phyloP scores from a whole-genome alignment of 2,113 vertebrate genomes.

The Phrynosoma platyrhinos region DNA sequence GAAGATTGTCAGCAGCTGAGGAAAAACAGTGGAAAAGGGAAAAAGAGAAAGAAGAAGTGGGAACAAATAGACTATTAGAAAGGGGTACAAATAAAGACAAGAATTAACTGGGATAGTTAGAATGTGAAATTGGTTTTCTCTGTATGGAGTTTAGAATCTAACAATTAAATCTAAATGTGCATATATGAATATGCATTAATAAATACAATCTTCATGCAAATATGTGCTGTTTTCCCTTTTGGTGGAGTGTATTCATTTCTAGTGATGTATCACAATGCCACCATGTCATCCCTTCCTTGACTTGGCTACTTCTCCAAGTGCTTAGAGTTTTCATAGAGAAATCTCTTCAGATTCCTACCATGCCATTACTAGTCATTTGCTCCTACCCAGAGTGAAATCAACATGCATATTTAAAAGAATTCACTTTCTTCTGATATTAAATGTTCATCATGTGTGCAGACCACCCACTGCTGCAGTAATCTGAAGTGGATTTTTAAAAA shows the following conservation, averaged over 20 bases:
- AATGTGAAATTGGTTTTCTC: background rate
- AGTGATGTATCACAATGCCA: background rate
- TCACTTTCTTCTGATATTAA: background rate
- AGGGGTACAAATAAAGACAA: background rate
- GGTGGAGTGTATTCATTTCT: too few relatives aligned
- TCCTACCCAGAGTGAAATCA: constrained; percentile 4
- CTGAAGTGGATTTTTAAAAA: background rate
- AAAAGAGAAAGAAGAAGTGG: background rate
- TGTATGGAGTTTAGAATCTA: background rate
- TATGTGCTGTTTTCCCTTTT: too few relatives aligned
- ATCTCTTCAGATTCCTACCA: background rate
- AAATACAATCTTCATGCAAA: too few relatives aligned
- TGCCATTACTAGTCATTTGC: background rate
- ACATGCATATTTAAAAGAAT: background rate
- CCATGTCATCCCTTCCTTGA: background rate
- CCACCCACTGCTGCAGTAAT: background rate
- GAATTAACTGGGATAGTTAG: background rate
- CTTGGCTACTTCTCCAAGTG: too few relatives aligned
- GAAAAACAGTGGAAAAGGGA: background rate
- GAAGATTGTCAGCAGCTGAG: background rate
- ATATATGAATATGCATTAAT: background rate
- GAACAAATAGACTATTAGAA: background rate
- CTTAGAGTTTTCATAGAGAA: background rate
- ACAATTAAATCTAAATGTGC: background rate
- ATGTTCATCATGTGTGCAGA: background rate